Conservation (phyloP, 1,140 invertebrate species). For the Manduca sexta region DNA sequence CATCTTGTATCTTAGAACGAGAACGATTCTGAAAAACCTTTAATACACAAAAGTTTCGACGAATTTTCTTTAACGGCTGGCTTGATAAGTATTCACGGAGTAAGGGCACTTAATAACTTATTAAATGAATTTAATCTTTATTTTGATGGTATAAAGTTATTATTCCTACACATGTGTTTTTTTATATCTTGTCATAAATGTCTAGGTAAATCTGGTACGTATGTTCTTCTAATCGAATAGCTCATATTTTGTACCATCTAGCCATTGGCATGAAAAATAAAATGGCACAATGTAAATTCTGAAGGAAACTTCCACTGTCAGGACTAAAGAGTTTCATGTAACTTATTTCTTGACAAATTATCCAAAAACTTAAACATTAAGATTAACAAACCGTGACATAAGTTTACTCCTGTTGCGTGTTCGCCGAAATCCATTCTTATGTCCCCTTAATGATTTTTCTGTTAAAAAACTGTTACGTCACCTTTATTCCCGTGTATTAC, state of each 20-base stretch:
- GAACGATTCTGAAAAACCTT: slow-evolving; percentile 15
- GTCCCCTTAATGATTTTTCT: neutral
- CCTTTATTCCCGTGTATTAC: no score
- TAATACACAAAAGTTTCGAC: neutral
- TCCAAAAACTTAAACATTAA: slow-evolving; percentile 47
- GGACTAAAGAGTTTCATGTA: neutral
- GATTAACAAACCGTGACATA: slow-evolving; percentile 60
- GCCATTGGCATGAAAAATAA: neutral
- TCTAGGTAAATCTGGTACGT: no score
- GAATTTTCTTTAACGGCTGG: neutral
- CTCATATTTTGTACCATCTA: no score
- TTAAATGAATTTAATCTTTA: no score
- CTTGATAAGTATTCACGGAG: neutral
- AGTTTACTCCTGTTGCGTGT: slow-evolving; percentile 61
- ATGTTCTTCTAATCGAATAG: no score
- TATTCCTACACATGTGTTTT: no score
- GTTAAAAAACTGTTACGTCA: no score
- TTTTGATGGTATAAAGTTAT: no score
- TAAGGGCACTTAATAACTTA: no score
- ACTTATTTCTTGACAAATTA: slow-evolving; percentile 18
- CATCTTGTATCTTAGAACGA: slow-evolving; percentile 25
- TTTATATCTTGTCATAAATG: no score
- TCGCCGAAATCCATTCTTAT: slow-evolving; percentile 48
- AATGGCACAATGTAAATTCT: neutral
- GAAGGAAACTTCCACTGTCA: neutral